Evolutionary conservation across 2,888 invertebrate genomes (phyloP), one percentile per base, ranked within the genome.

Genomic region (Thyatira batis): DNA sequence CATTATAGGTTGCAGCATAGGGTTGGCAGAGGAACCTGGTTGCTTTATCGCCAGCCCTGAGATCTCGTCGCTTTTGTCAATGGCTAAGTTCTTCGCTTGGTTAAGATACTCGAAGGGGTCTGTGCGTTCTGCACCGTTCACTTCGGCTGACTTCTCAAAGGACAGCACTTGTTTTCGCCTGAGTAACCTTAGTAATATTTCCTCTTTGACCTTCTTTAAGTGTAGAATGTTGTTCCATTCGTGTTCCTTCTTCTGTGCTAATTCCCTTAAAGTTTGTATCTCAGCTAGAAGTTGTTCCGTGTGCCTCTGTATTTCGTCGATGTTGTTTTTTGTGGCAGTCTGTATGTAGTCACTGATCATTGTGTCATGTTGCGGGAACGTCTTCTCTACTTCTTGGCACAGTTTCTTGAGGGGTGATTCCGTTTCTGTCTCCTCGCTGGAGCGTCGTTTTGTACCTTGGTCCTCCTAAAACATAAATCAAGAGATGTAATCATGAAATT

Each of bases 151-250:
- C 53, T 90, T 92, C 55, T 92, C 92, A 50, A 87, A 92, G 0
- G 90, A 85, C 10, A 95, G 71, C 2, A 95, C 92, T 69, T 95
- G 95, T 69, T 95, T 94, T 67, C 94, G 93, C 57, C 97, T 92
- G 55, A 95, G 92, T 30, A 97, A 85, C 63, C 97, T 91, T 6
- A 95, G 86, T 50, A 96, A 87, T 20, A 97, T 94, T 76, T 97
- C 97, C 75, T 97, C 96, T 86, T 97, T 97, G 3, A 97, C 93
- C 80, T 97, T 97, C 78, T 96, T 96, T 64, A 97, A 88, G 72
- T 96, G 95, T 11, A 97, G 82, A 52, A 97, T 95, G 57, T 96
- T 95, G 79, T 97, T 97, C 96, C 97, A 96, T 82, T 97, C 97
- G 68, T 95, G 93, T 86, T 97, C 97, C 80, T 97, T 97, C 73